Base-by-base conservation (phyloP, 2,888 invertebrate genomes). In the Chrysina gloriosa region DNA sequence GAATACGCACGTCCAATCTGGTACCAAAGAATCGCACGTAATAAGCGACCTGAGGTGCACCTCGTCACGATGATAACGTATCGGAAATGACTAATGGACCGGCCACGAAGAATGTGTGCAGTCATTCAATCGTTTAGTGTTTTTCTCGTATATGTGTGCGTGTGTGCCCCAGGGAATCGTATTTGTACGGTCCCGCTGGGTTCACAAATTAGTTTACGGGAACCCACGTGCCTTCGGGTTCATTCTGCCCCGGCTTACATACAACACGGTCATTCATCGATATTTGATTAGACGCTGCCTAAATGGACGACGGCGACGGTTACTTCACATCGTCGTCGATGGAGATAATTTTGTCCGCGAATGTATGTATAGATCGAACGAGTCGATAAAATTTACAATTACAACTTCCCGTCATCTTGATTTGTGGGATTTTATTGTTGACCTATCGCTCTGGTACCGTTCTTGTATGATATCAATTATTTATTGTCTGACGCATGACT, bases 141-240 rank as follows among this genome's bases (percentile, higher is more conserved):
- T 84, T 84, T 83, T 81, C 6, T 80, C 78, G 23, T 5, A 25
- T 45, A 9, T 21, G 45, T 45, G 45, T 52, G 48, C 21, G 21
- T 21, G 45, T 45, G 45, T 52, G 52, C 52, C 52, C 31, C 58
- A 83, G 78, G 84, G 84, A 64, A 56, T 67, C 67, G 80, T 86
- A 86, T 87, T 87, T 86, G 85, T 85, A 85, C 85, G 85, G 82
- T 80, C 87, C 87, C 80, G 87, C 87, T 87, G 87, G 81, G 87
- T 85, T 84, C 86, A 87, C 86, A 87, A 87, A 87, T 87, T 87
- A 85, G 85, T 85, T 86, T 84, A 84, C 85, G 84, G 84, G 83
- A 83, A 82, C 83, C 84, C 80, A 80, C 79, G 79, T 78, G 79
- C 79, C 79, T 27, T 27, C 27, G 25, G 5, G 58, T 27, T 39